Conservation (phyloP, 2,888 invertebrate species). For the Chloromyia formosa region DNA sequence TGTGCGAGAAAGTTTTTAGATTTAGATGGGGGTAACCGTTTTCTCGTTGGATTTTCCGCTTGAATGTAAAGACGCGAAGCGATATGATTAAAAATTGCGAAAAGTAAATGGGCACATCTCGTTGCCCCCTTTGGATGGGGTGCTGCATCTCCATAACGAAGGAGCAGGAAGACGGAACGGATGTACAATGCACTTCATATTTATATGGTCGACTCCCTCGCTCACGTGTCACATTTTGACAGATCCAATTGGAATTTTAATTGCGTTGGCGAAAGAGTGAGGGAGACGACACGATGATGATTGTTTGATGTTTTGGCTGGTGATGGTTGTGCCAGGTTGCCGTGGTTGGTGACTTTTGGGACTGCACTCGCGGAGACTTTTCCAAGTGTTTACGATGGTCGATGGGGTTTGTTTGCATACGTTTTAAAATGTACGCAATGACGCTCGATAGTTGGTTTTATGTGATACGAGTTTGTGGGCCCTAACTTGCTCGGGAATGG, state of each 20-base stretch:
- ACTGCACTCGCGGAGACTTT: too few species aligned
- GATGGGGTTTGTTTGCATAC: not conserved
- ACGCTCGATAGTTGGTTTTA: not conserved
- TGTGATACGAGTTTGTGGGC: not conserved
- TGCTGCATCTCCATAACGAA: too few species aligned
- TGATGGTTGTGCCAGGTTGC: not conserved
- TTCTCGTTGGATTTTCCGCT: too few species aligned
- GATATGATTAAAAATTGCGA: too few species aligned
- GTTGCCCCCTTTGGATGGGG: too few species aligned
- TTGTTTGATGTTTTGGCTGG: not conserved
- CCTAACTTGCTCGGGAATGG: not conserved
- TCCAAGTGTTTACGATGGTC: not conserved
- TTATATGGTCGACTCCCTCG: not conserved
- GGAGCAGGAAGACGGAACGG: too few species aligned
- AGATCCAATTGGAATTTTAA: constrained; percentile 34
- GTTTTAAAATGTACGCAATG: not conserved
- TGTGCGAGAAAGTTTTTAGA: too few species aligned
- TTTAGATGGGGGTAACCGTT: too few species aligned
- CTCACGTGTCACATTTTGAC: constrained; percentile 11
- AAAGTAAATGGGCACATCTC: too few species aligned
- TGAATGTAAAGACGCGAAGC: too few species aligned
- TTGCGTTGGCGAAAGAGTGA: constrained; percentile 26
- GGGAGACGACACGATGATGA: constrained; percentile 11
- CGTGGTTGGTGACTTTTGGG: not conserved
- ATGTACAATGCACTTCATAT: not conserved